Conservation (phyloP, 2,797 vertebrate species). For the Sebastolobus alascanus region DNA sequence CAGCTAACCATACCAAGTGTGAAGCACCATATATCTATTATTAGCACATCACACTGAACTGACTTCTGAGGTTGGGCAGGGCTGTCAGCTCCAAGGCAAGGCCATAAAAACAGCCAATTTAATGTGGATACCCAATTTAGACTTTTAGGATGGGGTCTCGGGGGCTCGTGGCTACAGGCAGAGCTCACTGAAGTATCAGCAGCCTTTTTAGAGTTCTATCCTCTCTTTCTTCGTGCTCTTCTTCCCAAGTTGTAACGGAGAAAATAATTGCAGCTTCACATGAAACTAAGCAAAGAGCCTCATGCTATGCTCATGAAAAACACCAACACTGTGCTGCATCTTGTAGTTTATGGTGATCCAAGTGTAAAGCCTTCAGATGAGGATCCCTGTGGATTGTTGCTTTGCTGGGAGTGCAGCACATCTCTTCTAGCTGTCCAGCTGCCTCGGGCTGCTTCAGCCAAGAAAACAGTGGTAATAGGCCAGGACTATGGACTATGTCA, state of each 20-base stretch:
- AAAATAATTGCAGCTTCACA: constrained; percentile 28
- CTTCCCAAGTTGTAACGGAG: neutral
- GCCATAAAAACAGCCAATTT: constrained; percentile 52
- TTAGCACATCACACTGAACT: constrained; percentile 57
- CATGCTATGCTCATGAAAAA: constrained; percentile 6
- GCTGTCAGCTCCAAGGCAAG: constrained; percentile 38
- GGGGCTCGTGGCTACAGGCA: constrained; percentile 24
- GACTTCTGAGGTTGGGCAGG: constrained; percentile 21
- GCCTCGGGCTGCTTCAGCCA: constrained; percentile 41
- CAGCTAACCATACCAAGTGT: constrained; percentile 10
- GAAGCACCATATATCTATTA: constrained; percentile 51
- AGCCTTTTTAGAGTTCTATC: constrained; percentile 17
- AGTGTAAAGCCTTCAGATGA: constrained; percentile 11
- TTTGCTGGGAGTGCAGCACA: constrained; percentile 15
- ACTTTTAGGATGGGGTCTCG: constrained; percentile 16
- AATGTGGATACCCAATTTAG: constrained; percentile 35
- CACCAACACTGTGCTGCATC: constrained; percentile 2
- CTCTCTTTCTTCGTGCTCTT: neutral
- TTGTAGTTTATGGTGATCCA: constrained; percentile 8
- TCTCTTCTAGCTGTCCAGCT: constrained; percentile 29
- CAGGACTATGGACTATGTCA: constrained; percentile 22
- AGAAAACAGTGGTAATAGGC: constrained; percentile 63
- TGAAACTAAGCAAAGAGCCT: constrained; percentile 27
- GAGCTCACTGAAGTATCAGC: constrained; percentile 32
- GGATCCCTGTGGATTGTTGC: constrained; percentile 26